phyloP scores from a whole-genome alignment of 2,888 invertebrate species.

The Melitaea athalia region DNA sequence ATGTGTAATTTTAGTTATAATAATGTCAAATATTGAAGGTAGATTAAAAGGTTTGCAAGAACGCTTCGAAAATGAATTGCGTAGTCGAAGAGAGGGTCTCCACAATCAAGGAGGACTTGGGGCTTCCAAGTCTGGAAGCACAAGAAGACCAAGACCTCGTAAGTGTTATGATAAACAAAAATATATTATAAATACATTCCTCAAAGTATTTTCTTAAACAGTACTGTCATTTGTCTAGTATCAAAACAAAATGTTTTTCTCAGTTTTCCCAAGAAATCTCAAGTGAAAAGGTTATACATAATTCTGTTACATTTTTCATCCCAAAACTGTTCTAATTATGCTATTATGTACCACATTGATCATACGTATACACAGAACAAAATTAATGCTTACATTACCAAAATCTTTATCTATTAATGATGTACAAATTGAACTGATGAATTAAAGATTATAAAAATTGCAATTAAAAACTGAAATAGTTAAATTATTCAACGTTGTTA shows the following conservation, averaged over 20 bases:
- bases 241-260: constrained; percentile 33
- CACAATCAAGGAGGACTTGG: constrained; percentile 80
- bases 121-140: constrained; percentile 77
- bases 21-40: constrained; percentile 89
- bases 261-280: constrained; percentile 3
- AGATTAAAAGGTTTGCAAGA: constrained; percentile 92
- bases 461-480: too few species aligned
- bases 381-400: too few species aligned
- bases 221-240: constrained; percentile 3
- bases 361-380: too few species aligned
- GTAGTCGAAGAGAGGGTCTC: constrained; percentile 85
- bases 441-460: too few species aligned
- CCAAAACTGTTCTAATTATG: not conserved
- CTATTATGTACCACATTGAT: not conserved
- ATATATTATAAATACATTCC: not conserved
- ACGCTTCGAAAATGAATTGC: constrained; percentile 85
- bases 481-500: too few species aligned
- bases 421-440: too few species aligned
- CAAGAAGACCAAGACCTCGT: constrained; percentile 85
- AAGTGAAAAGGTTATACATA: constrained; percentile 8
- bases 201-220: constrained; percentile 6
- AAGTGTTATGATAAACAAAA: constrained; percentile 59
- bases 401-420: too few species aligned
- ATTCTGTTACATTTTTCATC: not conserved
- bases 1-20: constrained; percentile 57